A percentile compares a stretch with the other conserved stretches of the same genome.
phyloP scores from a whole-genome alignment of 2,113 vertebrate genomes.

The Edolisoma coerulescens region DNA sequence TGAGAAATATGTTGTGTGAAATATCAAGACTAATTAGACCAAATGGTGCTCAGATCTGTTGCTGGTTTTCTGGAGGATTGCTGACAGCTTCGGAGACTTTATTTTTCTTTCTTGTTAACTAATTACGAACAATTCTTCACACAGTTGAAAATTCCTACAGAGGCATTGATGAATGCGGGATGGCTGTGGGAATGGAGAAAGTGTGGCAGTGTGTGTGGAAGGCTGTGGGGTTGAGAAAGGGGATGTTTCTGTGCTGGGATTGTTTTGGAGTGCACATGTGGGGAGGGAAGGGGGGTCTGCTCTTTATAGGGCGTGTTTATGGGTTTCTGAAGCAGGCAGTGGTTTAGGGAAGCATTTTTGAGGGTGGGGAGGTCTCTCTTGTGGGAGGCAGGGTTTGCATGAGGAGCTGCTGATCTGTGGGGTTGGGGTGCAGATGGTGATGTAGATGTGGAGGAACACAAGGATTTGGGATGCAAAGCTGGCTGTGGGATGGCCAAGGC shows the following conservation, averaged over 20 bases:
- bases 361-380: background rate
- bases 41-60: constrained; percentile 74
- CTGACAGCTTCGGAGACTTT: constrained; percentile 60
- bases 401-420: background rate
- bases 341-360: background rate
- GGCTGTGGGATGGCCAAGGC: background rate
- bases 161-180: background rate
- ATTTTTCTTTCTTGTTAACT: constrained; percentile 55
- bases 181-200: background rate
- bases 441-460: background rate
- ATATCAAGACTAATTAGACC: constrained; percentile 77
- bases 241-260: background rate
- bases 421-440: background rate
- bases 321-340: background rate
- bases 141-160: background rate
- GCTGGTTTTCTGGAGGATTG: constrained; percentile 61
- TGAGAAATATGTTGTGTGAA: constrained; percentile 74
- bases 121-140: constrained; percentile 44
- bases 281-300: background rate
- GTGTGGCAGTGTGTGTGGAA: background rate
- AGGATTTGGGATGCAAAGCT: background rate
- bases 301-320: rapidly evolving
- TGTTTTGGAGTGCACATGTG: background rate
- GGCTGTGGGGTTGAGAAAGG: background rate
- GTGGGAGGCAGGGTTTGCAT: background rate